Percentiles rank a stretch among this genome's conserved stretches.
phyloP scores from a whole-genome alignment of 2,888 invertebrate genomes.

The Arrhopalites spinosus region DNA sequence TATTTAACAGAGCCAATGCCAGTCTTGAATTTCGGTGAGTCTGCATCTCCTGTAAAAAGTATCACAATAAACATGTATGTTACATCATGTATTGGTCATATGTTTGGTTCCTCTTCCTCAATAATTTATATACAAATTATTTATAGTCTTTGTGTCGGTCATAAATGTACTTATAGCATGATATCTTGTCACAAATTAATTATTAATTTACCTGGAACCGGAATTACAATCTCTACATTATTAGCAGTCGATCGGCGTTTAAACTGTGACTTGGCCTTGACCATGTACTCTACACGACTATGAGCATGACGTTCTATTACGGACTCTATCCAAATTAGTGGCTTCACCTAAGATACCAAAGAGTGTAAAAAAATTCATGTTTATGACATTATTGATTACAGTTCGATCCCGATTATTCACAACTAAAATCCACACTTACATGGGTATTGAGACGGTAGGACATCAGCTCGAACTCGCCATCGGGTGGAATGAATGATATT shows the following conservation, averaged over 20 bases:
- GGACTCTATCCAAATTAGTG: conserved; percentile 98
- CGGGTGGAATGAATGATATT: conserved; percentile 97
- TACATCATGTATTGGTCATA: too few species aligned
- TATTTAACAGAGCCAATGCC: conserved; percentile 97
- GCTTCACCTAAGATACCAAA: conserved; percentile 72
- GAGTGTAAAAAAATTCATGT: not conserved
- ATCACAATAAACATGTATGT: not conserved
- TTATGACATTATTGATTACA: not conserved
- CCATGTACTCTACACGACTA: conserved; percentile 98
- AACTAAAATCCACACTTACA: conserved; percentile 64
- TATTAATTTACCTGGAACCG: conserved; percentile 69
- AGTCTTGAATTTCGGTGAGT: conserved; percentile 97
- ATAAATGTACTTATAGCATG: too few species aligned
- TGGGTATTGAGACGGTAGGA: conserved; percentile 96
- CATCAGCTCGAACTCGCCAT: conserved; percentile 99
- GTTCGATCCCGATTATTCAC: not conserved
- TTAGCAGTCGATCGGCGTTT: conserved; percentile 97
- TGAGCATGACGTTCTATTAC: conserved; percentile 97
- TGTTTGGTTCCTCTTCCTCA: too few species aligned
- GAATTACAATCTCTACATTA: conserved; percentile 96
- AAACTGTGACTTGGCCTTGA: conserved; percentile 98
- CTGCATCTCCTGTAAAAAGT: conserved; percentile 78
- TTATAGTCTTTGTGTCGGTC: too few species aligned
- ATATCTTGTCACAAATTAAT: too few species aligned
- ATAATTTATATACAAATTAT: too few species aligned